phyloP scores from a whole-genome alignment of 2,797 vertebrate species.

The Tapirus indicus region DNA sequence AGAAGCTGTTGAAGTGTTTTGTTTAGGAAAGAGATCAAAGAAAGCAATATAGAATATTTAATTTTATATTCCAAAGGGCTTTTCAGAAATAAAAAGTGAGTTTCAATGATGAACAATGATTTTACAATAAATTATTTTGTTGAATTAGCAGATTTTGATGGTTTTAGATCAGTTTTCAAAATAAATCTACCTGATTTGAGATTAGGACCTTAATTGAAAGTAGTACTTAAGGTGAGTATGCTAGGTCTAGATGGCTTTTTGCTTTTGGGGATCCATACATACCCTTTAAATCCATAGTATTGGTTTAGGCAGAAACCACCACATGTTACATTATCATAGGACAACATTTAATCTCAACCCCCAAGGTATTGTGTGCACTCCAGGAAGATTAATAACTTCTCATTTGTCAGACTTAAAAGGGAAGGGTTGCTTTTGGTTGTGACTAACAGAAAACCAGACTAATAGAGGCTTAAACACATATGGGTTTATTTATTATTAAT shows the following conservation, averaged over 20 bases:
- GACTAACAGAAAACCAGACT: neutral
- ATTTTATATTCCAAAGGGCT: neutral
- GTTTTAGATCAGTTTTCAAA: neutral
- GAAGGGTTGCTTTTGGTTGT: neutral
- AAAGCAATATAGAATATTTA: neutral
- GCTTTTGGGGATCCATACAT: neutral
- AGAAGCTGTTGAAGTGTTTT: neutral
- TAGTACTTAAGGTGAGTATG: neutral
- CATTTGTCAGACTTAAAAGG: neutral
- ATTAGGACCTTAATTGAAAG: neutral
- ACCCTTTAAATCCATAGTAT: neutral
- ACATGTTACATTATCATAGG: neutral
- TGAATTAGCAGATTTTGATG: neutral
- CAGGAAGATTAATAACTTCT: neutral
- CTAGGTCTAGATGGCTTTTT: neutral
- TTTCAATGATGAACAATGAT: neutral
- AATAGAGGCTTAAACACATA: neutral
- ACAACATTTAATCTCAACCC: neutral
- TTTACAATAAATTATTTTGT: conserved; percentile 19
- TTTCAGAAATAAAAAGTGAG: conserved; percentile 1
- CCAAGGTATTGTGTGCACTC: neutral
- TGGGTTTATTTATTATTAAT: neutral
- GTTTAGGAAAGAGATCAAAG: neutral
- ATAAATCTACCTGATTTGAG: neutral
- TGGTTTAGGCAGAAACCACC: neutral